Percentiles rank a stretch among this genome's conserved stretches.
Conservation (phyloP, 2,888 invertebrate species). For the Petrophora chlorosata region DNA sequence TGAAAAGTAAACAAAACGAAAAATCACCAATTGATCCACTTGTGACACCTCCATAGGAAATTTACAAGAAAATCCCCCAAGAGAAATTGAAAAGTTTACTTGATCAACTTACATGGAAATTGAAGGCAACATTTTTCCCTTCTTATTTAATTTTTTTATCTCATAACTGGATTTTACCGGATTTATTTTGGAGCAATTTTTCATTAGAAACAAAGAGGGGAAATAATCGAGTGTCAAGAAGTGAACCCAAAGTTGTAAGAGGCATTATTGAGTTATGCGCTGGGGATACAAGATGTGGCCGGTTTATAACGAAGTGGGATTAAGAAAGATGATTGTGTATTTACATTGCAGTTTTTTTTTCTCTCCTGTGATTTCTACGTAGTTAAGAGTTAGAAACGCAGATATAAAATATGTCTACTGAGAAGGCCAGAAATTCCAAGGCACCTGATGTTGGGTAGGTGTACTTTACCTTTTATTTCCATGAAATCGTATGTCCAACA, state of each 20-base stretch:
- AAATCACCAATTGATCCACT: not conserved
- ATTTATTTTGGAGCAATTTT: constrained; percentile 18
- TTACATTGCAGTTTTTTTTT: too few species aligned
- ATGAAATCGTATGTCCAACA: too few species aligned
- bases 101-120: constrained; percentile 11
- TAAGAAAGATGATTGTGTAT: too few species aligned
- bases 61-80: constrained; percentile 3
- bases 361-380: too few species aligned
- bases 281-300: not conserved
- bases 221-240: constrained; percentile 16
- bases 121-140: constrained; percentile 2
- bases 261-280: constrained; percentile 1
- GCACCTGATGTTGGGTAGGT: too few species aligned
- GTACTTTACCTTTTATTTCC: too few species aligned
- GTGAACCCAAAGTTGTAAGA: not conserved
- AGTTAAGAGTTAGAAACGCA: too few species aligned
- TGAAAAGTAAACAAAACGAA: not conserved
- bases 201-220: constrained; percentile 17
- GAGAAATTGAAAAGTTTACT: constrained; percentile 8
- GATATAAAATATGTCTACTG: too few species aligned
- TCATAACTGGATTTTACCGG: constrained; percentile 5
- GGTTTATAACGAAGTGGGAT: too few species aligned
- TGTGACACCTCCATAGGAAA: not conserved
- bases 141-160: constrained; percentile 7
- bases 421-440: too few species aligned